Evolutionary conservation across 2,797 vertebrate species (phyloP).

Genomic region (Sandelia bainsii): DNA sequence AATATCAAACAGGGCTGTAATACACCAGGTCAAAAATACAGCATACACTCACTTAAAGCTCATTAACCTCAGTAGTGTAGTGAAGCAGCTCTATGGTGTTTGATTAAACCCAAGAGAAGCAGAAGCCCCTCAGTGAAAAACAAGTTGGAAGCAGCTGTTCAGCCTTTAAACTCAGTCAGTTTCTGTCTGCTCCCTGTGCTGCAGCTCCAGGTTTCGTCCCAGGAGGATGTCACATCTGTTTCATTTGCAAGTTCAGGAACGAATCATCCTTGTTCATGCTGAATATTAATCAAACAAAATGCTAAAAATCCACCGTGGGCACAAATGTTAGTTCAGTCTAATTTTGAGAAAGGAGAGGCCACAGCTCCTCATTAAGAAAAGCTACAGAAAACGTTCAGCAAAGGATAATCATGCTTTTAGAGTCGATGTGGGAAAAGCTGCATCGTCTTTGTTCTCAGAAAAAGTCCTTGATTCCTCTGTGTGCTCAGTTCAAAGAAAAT

Average conservation of each 20-base stretch:
- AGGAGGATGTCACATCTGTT: slow-evolving; percentile 16
- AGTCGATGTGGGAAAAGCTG: not conserved
- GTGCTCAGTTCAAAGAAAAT: not conserved
- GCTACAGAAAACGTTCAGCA: not conserved
- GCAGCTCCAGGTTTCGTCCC: slow-evolving; percentile 47
- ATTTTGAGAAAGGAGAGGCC: not conserved
- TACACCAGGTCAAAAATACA: not conserved
- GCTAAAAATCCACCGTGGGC: not conserved
- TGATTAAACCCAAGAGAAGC: slow-evolving; percentile 39
- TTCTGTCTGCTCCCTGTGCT: slow-evolving; percentile 28
- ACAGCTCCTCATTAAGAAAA: not conserved
- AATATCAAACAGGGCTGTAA: not conserved
- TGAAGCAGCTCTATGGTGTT: slow-evolving; percentile 10
- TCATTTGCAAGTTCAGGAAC: slow-evolving; percentile 8
- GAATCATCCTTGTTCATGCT: slow-evolving; percentile 10
- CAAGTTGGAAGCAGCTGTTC: slow-evolving; percentile 50
- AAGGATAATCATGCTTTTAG: not conserved
- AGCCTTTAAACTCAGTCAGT: slow-evolving; percentile 33
- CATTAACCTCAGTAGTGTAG: slow-evolving; percentile 22
- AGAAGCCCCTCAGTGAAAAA: slow-evolving; percentile 23
- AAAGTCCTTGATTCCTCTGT: not conserved
- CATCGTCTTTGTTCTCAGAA: not conserved
- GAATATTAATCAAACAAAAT: slow-evolving; percentile 12
- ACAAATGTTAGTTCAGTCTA: not conserved
- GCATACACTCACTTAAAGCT: not conserved